These are phyloP conservation scores for Meiosimyza decipiens DNA, from an alignment of 2,888 invertebrate genomes.

Conservation along the genomic window DNA sequence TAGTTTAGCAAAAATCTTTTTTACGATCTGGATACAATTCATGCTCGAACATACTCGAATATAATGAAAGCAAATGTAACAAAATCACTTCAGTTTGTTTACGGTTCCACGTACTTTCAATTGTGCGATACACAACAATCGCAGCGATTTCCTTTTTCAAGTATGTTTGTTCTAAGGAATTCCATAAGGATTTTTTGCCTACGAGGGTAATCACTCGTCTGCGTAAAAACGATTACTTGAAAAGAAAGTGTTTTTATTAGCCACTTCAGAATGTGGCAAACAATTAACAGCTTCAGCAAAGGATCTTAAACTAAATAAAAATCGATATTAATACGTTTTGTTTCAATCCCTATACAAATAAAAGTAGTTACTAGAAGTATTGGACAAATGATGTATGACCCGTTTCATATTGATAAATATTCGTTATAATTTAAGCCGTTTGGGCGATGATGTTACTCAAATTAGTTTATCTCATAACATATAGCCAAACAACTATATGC, in stretches of 20 bases:
- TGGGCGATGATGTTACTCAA: too few relatives aligned
- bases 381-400: too few relatives aligned
- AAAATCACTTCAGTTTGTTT: conserved; percentile 19
- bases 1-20: not conserved
- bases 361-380: too few relatives aligned
- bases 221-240: conserved; percentile 9
- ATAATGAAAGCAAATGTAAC: conserved; percentile 18
- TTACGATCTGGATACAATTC: not conserved
- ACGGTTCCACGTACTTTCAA: conserved; percentile 5
- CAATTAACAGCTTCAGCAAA: conserved; percentile 30
- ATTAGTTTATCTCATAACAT: too few relatives aligned
- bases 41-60: not conserved
- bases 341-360: too few relatives aligned
- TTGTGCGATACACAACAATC: not conserved
- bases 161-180: not conserved
- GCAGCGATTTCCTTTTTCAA: not conserved
- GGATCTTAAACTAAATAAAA: not conserved
- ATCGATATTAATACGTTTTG: too few relatives aligned
- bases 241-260: conserved; percentile 32
- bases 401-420: too few relatives aligned
- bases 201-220: not conserved
- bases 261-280: conserved; percentile 36
- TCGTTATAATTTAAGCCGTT: too few relatives aligned
- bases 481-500: too few relatives aligned
- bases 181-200: not conserved